phyloP scores from a whole-genome alignment of 1,140 invertebrate genomes.

The Steinernema khuongi region DNA sequence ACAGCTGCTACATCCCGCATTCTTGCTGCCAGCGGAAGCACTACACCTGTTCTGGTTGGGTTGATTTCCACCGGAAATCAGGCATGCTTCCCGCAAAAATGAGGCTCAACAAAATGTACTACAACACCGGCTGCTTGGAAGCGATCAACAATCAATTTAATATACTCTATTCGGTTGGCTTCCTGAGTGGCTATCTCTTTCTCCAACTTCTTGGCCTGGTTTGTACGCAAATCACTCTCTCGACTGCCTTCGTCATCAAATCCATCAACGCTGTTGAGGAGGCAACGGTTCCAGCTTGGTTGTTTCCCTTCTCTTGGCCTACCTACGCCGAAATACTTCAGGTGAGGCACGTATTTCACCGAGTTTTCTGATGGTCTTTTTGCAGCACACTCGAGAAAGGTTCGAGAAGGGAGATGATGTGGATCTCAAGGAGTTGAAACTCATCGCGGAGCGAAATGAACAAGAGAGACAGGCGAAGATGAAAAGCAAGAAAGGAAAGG shows the following conservation, averaged over 20 bases:
- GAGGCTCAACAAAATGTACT: neutral
- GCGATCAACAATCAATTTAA: neutral
- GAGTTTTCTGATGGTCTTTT: neutral
- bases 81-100: neutral
- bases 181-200: neutral
- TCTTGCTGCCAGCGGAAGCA: neutral
- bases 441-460: no score
- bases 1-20: neutral
- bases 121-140: neutral
- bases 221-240: neutral
- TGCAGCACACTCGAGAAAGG: neutral
- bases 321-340: neutral
- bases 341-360: neutral
- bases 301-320: neutral
- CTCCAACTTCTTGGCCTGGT: neutral
- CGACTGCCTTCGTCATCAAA: neutral
- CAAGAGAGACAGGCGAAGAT: no score
- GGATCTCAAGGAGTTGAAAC: no score
- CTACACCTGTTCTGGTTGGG: neutral
- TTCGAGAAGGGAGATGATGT: neutral
- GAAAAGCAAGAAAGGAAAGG: slow-evolving; percentile 9
- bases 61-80: neutral
- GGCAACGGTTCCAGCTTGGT: neutral
- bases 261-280: neutral
- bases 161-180: neutral